Percentiles rank a stretch among this genome's conserved stretches.
phyloP scores from a whole-genome alignment of 1,140 invertebrate species.

The Hylaeus anthracinus region DNA sequence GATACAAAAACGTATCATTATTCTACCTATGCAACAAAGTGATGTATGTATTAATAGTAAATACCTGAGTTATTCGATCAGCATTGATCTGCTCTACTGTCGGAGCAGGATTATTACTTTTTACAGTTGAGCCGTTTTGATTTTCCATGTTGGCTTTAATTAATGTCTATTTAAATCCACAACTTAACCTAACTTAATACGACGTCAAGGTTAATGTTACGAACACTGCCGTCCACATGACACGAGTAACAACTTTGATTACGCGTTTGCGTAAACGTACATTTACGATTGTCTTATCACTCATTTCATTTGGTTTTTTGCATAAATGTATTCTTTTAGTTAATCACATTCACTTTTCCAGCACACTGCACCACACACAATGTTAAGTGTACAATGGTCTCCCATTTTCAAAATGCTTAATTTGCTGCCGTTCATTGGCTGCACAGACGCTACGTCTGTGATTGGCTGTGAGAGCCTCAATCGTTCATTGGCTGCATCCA shows the following conservation, averaged over 20 bases:
- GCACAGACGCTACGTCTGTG: no score
- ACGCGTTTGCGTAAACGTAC: not conserved
- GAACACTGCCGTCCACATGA: not conserved
- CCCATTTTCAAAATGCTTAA: no score
- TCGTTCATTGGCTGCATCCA: no score
- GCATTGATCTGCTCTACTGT: constrained; percentile 93
- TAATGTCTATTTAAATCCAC: constrained; percentile 19
- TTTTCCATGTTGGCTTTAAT: constrained; percentile 68
- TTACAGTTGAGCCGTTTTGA: constrained; percentile 66
- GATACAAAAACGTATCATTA: not conserved
- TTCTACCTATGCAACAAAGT: not conserved
- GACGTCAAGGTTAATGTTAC: not conserved
- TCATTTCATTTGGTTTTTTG: not conserved
- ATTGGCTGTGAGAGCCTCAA: no score
- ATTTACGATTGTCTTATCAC: not conserved
- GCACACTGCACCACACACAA: no score
- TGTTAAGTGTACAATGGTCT: no score
- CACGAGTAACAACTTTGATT: not conserved
- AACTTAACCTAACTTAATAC: constrained; percentile 10
- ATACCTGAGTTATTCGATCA: constrained; percentile 90
- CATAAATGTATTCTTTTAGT: not conserved
- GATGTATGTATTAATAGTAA: not conserved
- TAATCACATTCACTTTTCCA: not conserved
- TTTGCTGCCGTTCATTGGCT: no score
- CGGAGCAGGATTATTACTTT: constrained; percentile 84